Conservation (phyloP, 2,797 vertebrate genomes). For the Coregonus sp. region DNA sequence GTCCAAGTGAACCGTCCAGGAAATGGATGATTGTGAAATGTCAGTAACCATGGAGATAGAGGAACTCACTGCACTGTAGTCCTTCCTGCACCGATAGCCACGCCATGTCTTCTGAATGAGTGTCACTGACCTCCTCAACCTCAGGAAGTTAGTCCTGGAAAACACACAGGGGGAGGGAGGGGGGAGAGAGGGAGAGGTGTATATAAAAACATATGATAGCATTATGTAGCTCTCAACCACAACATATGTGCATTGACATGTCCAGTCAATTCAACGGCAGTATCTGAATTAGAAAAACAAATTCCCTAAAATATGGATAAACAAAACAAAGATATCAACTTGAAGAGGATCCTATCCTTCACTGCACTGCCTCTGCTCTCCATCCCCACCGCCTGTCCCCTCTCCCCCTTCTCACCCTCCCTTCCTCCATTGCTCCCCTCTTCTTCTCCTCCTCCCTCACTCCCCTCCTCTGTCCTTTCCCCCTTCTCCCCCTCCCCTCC, state of each 20-base stretch:
- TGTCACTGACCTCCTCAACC: conserved; percentile 81
- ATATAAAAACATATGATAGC: not conserved
- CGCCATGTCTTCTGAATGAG: conserved; percentile 92
- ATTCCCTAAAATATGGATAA: not conserved
- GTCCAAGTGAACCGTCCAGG: not conserved
- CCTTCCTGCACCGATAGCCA: conserved; percentile 85
- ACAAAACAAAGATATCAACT: no score
- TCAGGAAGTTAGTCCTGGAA: conserved; percentile 85
- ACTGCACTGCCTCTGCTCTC: no score
- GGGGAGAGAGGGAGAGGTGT: not conserved
- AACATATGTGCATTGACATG: not conserved
- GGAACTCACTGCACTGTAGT: conserved; percentile 84
- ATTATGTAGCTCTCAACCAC: not conserved
- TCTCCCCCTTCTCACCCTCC: no score
- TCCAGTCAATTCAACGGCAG: not conserved
- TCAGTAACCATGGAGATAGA: not conserved
- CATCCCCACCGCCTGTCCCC: no score
- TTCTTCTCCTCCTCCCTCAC: not conserved
- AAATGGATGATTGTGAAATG: conserved; percentile 1
- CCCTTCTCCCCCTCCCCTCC: no score
- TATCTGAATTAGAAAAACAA: not conserved
- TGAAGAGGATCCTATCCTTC: no score
- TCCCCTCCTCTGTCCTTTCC: not conserved
- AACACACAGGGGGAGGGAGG: not conserved
- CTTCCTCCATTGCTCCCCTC: not conserved